These are phyloP conservation scores for Ptyas mucosa DNA, from an alignment of 2,113 vertebrate species.

Conservation along the genomic window DNA sequence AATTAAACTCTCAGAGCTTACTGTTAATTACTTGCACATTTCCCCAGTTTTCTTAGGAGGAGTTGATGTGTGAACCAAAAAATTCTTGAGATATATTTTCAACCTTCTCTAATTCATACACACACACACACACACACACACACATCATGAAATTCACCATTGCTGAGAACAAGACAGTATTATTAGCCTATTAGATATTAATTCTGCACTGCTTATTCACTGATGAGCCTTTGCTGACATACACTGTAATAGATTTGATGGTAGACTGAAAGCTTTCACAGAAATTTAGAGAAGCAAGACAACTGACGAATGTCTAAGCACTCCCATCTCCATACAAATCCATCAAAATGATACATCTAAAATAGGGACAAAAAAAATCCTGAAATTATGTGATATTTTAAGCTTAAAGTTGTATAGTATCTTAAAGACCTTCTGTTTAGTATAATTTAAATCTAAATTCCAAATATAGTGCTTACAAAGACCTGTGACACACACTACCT, in stretches of 20 bases:
- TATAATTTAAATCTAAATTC: not conserved
- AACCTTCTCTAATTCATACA: not conserved
- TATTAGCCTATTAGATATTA: not conserved
- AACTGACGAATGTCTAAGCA: not conserved
- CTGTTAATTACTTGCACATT: not conserved
- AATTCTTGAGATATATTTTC: not conserved
- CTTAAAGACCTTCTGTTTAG: not conserved
- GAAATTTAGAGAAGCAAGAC: not conserved
- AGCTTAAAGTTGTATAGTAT: not conserved
- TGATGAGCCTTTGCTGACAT: not conserved
- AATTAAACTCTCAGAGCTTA: not conserved
- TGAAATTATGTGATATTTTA: not conserved
- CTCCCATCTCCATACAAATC: not conserved
- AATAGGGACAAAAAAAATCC: not conserved
- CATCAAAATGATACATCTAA: not conserved
- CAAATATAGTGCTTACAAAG: not conserved
- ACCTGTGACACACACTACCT: not conserved
- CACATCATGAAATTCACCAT: not conserved
- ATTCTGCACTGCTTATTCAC: not conserved
- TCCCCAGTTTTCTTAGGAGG: not conserved
- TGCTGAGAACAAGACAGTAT: not conserved
- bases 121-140: too few relatives aligned
- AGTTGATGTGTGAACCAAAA: not conserved
- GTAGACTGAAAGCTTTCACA: not conserved
- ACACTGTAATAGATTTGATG: not conserved